Conservation (phyloP, 2,888 invertebrate genomes). For the Dynastes hyllus region DNA sequence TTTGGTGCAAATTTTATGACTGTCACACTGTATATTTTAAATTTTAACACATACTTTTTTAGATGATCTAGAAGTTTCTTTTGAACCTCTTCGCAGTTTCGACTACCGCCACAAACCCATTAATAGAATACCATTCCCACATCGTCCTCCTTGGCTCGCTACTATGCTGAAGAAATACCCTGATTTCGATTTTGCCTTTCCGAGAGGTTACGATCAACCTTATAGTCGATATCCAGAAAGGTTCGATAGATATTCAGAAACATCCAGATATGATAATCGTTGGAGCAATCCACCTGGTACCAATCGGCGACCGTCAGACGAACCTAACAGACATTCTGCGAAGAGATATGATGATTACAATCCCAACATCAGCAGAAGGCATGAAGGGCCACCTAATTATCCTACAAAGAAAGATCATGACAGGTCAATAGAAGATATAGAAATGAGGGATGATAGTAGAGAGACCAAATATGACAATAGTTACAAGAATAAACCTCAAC, state of each 20-base stretch:
- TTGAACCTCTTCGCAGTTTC: constrained; percentile 80
- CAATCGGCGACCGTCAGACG: constrained; percentile 14
- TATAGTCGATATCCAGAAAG: constrained; percentile 43
- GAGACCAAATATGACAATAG: not conserved
- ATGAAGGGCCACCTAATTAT: constrained; percentile 23
- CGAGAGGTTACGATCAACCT: constrained; percentile 59
- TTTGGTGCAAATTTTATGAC: too few relatives aligned
- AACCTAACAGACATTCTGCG: constrained; percentile 7
- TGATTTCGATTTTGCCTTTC: constrained; percentile 66
- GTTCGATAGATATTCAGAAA: constrained; percentile 42
- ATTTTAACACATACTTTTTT: constrained; percentile 7
- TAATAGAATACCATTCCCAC: constrained; percentile 69
- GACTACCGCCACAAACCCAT: constrained; percentile 80
- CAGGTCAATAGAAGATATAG: constrained; percentile 14
- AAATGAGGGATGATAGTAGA: constrained; percentile 22
- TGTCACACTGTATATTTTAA: too few relatives aligned
- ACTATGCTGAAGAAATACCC: constrained; percentile 65
- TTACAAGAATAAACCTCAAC: not conserved
- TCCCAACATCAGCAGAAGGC: constrained; percentile 41
- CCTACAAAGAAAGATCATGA: constrained; percentile 19
- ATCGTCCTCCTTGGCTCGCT: constrained; percentile 67
- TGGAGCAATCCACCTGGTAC: constrained; percentile 15
- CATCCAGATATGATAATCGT: constrained; percentile 36
- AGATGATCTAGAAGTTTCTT: constrained; percentile 71
- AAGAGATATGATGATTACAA: constrained; percentile 49